Evolutionary conservation across 2,113 vertebrate genomes (phyloP), one percentile per base, ranked within the genome.

Genomic region (Carassius auratus): DNA sequence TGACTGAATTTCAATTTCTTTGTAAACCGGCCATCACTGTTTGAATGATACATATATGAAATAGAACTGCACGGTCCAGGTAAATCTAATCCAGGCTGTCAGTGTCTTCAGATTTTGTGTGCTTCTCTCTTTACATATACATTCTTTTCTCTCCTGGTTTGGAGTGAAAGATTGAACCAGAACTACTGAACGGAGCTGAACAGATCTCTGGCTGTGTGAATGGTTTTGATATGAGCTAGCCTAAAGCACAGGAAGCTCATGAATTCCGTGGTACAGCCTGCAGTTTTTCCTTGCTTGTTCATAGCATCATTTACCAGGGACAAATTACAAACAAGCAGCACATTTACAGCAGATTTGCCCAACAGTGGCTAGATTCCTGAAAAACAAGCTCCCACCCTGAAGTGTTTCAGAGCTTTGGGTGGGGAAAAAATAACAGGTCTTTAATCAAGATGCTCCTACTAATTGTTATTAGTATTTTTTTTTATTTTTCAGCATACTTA

Each of bases 261-360:
- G 57, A 62, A 79, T 62, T 45, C 33, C 57, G 8, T 21, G 12
- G 42, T 62, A 62, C 76, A 42, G 76, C 76, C 57, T 62, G 57
- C 36, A 62, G 57, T 79, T 23, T 42, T 59, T 78, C 19, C 33
- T 52, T 45, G 57, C 21, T 12, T 23, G 21, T 42, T 61, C 76
- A 79, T 62, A 62, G 10, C 57, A 42, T 62, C 57, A 79, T 79
- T 79, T 79, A 79, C 76, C 33, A 61, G 21, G 57, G 76, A 79
- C 76, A 62, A 79, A 79, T 79, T 59, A 79, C 76, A 62, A 79
- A 79, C 76, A 48, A 79, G 57, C 57, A 79, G 57, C 76, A 79
- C 76, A 79, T 79, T 62, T 79, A 62, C 76, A 79, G 59, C 76
- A 79, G 33, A 59, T 36, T 38, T 79, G 36, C 76, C 76, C 36